Conservation (phyloP, 2,797 vertebrate species). For the Premnoplex brunnescens region DNA sequence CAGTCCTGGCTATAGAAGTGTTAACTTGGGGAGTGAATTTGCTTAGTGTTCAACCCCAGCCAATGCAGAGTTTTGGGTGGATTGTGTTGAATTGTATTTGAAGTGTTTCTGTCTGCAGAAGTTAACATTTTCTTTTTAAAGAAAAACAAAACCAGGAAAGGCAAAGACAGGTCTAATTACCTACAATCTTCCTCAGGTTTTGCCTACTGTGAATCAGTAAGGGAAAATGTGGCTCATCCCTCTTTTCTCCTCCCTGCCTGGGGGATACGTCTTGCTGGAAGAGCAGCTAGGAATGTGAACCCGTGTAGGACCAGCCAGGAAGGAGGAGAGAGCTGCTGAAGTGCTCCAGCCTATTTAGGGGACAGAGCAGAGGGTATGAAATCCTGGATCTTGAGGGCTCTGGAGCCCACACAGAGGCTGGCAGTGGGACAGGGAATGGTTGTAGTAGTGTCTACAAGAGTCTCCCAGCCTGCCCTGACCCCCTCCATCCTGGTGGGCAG, state of each 20-base stretch:
- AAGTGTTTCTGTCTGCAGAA: not conserved
- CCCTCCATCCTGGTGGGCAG: not conserved
- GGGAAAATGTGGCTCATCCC: not conserved
- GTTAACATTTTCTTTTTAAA: not conserved
- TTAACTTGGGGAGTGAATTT: not conserved
- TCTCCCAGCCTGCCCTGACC: not conserved
- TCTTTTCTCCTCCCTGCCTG: not conserved
- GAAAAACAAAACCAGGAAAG: not conserved
- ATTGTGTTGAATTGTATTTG: not conserved
- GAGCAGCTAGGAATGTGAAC: not conserved
- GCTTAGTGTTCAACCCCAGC: not conserved
- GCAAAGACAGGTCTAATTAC: not conserved
- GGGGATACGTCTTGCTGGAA: not conserved
- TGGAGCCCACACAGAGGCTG: not conserved
- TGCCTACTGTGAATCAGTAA: not conserved
- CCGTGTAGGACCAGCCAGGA: accelerated
- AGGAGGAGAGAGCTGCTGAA: not conserved
- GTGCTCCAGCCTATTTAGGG: not conserved
- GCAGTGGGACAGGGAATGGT: not conserved
- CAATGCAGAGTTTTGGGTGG: not conserved
- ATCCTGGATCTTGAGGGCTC: not conserved
- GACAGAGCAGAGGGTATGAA: not conserved
- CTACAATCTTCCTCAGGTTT: not conserved
- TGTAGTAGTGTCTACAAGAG: not conserved
- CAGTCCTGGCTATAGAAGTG: not conserved